Evolutionary conservation across 2,113 vertebrate genomes (phyloP).

Genomic region (Hippolais icterina): DNA sequence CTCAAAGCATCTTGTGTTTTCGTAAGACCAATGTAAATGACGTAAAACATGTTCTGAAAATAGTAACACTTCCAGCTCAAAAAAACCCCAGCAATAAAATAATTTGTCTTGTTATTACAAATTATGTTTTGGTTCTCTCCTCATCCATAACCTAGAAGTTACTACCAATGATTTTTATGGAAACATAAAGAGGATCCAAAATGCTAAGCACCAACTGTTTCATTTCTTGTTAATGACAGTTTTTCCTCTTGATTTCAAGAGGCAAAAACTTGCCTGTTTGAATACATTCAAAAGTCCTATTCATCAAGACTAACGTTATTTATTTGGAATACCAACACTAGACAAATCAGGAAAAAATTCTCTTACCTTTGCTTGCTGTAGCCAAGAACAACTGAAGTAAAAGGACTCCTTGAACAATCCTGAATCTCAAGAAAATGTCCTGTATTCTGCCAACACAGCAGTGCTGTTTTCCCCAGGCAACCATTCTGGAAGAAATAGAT

Average conservation of each 20-base stretch:
- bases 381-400: constrained; percentile 70
- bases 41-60: not conserved
- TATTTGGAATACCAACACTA: not conserved
- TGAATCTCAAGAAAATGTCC: constrained; percentile 53
- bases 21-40: not conserved
- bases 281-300: not conserved
- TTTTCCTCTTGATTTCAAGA: not conserved
- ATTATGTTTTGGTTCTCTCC: not conserved
- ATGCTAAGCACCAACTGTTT: not conserved
- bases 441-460: constrained; percentile 52
- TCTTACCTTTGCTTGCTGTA: constrained; percentile 70
- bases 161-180: not conserved
- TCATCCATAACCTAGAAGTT: not conserved
- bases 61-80: not conserved
- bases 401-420: constrained; percentile 56
- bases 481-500: constrained; percentile 68
- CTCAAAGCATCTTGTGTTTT: not conserved
- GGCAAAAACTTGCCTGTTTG: not conserved
- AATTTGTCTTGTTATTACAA: not conserved
- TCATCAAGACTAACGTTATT: not conserved
- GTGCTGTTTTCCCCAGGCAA: constrained; percentile 46
- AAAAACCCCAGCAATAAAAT: not conserved
- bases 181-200: not conserved
- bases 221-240: not conserved
- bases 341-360: constrained; percentile 5